Conservation (phyloP, 2,113 vertebrate species). For the Proteles cristata region DNA sequence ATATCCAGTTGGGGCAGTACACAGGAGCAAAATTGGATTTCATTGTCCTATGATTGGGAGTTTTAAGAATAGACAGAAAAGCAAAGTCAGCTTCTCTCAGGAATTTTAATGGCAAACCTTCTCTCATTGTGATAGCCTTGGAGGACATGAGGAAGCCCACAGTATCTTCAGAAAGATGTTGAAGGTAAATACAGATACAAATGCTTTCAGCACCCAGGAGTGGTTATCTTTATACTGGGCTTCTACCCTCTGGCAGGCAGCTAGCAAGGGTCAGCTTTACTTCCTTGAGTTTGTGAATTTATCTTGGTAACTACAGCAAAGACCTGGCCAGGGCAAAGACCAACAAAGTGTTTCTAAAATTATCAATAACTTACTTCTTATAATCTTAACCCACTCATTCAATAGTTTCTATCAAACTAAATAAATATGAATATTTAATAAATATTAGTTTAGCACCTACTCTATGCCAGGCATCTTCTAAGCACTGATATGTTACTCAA, state of each 20-base stretch:
- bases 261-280: not conserved
- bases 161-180: not conserved
- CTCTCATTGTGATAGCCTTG: not conserved
- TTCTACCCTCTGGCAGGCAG: not conserved
- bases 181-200: not conserved
- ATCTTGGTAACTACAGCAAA: not conserved
- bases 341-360: not conserved
- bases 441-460: not conserved
- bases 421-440: not conserved
- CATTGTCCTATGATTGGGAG: not conserved
- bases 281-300: not conserved
- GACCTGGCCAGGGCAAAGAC: not conserved
- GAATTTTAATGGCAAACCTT: not conserved
- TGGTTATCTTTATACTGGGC: not conserved
- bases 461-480: not conserved
- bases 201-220: not conserved
- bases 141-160: not conserved
- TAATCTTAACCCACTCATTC: not conserved
- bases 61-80: slow-evolving; percentile 2
- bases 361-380: not conserved
- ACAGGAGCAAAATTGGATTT: not conserved
- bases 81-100: not conserved
- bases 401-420: not conserved
- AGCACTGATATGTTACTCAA: not conserved
- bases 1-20: not conserved